These are phyloP conservation scores for Enteromius viviparus DNA, from an alignment of 2,797 vertebrate species.

Conservation along the genomic window DNA sequence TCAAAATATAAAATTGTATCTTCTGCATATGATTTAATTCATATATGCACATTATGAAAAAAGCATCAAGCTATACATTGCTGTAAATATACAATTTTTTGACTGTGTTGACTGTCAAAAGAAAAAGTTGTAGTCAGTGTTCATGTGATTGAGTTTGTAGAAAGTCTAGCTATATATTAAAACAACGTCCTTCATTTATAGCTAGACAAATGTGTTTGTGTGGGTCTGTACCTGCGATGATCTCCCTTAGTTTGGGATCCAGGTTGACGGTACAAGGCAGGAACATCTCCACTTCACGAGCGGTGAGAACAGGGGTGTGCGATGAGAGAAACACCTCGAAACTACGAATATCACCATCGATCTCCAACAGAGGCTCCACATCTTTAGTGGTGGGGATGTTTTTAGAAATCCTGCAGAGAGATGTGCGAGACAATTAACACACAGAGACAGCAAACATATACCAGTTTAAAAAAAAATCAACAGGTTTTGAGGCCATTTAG, in stretches of 20 bases:
- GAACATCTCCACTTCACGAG: slow-evolving; percentile 92
- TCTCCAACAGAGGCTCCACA: slow-evolving; percentile 96
- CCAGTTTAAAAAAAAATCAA: neutral
- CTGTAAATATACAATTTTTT: neutral
- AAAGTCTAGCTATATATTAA: slow-evolving; percentile 2
- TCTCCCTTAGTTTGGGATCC: slow-evolving; percentile 96
- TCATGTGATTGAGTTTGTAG: neutral
- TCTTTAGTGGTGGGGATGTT: slow-evolving; percentile 97
- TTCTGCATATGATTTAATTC: neutral
- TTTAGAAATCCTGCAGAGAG: slow-evolving; percentile 88
- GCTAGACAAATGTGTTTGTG: neutral
- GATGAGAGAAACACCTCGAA: slow-evolving; percentile 98
- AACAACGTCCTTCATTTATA: neutral
- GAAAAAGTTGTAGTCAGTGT: neutral
- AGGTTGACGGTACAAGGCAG: slow-evolving; percentile 97
- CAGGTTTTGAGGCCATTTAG: neutral
- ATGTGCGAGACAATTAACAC: neutral
- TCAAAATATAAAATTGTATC: neutral
- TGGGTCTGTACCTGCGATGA: slow-evolving; percentile 86
- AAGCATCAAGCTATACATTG: neutral
- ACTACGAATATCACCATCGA: slow-evolving; percentile 92
- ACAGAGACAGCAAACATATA: neutral
- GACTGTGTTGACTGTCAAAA: neutral
- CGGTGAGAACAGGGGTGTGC: slow-evolving; percentile 88
- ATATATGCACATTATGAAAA: neutral